Base-by-base conservation (phyloP, 2,888 invertebrate genomes). In the Saturnia japonica region DNA sequence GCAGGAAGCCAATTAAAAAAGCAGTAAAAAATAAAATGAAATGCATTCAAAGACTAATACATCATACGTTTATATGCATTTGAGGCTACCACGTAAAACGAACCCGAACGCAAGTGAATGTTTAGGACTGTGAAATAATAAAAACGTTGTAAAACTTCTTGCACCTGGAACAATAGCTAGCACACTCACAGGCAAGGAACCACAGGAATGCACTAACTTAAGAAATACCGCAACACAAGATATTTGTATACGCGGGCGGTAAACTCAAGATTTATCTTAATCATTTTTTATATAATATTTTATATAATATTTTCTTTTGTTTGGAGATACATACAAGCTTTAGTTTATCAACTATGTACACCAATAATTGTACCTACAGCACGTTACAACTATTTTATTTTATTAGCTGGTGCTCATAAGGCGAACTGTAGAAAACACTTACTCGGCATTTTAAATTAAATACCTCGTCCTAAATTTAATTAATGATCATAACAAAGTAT, bases 161-260 rank as follows among this genome's bases (percentile, higher is more conserved):
- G 57, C 57, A 60, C 57, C 57, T 28, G 57, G 57, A 60, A 60
- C 57, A 60, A 60, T 60, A 60, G 57, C 57, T 60, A 60, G 28
- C 14, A 14, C 25, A 28, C 28, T 60, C 28, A 25, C 57, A 60
- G 57, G 57, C 57, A 12, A n/a, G n/a, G n/a, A n/a, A 60, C 57
- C 57, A 28, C 57, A 60, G 28, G 57, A 60, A 57, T 57, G 57
- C 25, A 4, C 9, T 34, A 57, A 57, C 57, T 57, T 25, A 11
- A 57, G 12, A 57, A 25, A 57, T 19, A 57, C 57, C 57, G 25
- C 57, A 57, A 57, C 25, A 57, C 14, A 11, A 14, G 25, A 57
- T 25, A 57, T 57, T 57, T 57, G 25, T 25, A 14, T 25, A 57
- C 25, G 22, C 25, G 12, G 57, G 25, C 25, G 57, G 25, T 25